Percentiles rank a stretch among this genome's conserved stretches.
Evolutionary conservation across 2,797 vertebrate genomes (phyloP).

Genomic region (Leuciscus waleckii): DNA sequence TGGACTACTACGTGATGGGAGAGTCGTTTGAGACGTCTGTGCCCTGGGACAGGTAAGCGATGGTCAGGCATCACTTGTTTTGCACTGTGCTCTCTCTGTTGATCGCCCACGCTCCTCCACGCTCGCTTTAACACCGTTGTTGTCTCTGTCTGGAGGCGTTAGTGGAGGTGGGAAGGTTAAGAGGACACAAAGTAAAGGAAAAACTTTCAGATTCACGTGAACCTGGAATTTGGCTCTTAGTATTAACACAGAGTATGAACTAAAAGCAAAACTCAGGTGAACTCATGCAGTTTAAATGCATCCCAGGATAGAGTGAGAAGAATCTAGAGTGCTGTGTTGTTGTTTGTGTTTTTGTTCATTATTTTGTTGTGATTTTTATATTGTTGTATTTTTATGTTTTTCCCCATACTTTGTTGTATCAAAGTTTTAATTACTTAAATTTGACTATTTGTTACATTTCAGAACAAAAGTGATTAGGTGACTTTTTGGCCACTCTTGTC

Average conservation of each 20-base stretch:
- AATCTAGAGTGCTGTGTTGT: too few relatives aligned
- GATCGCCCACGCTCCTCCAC: neutral
- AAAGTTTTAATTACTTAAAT: neutral
- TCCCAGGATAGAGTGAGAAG: too few relatives aligned
- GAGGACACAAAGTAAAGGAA: neutral
- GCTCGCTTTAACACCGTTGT: neutral
- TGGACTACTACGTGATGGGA: constrained; percentile 95
- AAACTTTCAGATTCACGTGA: neutral
- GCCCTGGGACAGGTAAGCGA: constrained; percentile 97
- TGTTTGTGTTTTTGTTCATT: too few relatives aligned
- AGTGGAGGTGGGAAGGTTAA: neutral
- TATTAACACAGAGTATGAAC: neutral
- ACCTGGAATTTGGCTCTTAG: neutral
- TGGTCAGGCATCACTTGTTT: neutral
- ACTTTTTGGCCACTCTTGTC: neutral
- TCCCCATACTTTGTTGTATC: neutral
- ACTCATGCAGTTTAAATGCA: too few relatives aligned
- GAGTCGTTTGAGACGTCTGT: constrained; percentile 99
- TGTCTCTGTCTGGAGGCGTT: neutral
- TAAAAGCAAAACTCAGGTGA: too few relatives aligned
- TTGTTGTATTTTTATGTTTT: neutral
- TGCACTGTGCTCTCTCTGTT: neutral
- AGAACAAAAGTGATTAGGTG: neutral
- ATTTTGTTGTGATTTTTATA: neutral
- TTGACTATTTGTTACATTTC: neutral